Evolutionary conservation across 2,888 invertebrate genomes (phyloP).

Genomic region (Cephus sareptanus): DNA sequence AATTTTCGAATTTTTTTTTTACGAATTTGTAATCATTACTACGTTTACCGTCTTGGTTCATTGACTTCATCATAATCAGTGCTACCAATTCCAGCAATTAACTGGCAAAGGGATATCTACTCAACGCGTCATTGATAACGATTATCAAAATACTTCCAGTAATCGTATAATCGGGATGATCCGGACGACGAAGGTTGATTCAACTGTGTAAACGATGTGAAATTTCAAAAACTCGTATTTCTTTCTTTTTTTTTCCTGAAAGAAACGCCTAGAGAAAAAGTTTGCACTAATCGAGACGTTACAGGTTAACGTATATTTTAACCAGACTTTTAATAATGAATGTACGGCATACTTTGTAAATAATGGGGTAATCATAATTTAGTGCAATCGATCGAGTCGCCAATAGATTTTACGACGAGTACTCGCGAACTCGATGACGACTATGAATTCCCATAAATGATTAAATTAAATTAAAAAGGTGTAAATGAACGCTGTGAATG

Average conservation of each 20-base stretch:
- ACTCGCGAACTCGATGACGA: not conserved
- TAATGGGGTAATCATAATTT: conserved; percentile 18
- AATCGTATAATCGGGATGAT: too few relatives aligned
- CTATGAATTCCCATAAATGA: not conserved
- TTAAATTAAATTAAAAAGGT: not conserved
- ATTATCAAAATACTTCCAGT: not conserved
- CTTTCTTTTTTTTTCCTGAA: not conserved
- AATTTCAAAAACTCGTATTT: not conserved
- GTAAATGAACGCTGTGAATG: not conserved
- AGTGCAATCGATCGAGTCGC: conserved; percentile 23
- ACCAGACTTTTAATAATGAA: conserved; percentile 13
- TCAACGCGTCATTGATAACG: not conserved
- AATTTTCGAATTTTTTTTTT: not conserved
- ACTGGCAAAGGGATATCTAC: not conserved
- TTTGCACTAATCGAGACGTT: not conserved
- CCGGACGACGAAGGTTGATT: not conserved
- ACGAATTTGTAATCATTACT: not conserved
- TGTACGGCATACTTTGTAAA: conserved; percentile 36
- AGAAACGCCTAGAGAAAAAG: conserved; percentile 1
- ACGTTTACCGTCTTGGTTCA: not conserved
- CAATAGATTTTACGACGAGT: conserved; percentile 14
- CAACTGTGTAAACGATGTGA: not conserved
- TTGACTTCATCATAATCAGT: not conserved
- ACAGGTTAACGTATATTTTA: conserved; percentile 11
- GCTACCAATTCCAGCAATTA: not conserved